Percentiles rank a stretch among this genome's conserved stretches.
These are phyloP conservation scores for Cephus pygmeus DNA, from an alignment of 2,888 invertebrate species.

Conservation along the genomic window DNA sequence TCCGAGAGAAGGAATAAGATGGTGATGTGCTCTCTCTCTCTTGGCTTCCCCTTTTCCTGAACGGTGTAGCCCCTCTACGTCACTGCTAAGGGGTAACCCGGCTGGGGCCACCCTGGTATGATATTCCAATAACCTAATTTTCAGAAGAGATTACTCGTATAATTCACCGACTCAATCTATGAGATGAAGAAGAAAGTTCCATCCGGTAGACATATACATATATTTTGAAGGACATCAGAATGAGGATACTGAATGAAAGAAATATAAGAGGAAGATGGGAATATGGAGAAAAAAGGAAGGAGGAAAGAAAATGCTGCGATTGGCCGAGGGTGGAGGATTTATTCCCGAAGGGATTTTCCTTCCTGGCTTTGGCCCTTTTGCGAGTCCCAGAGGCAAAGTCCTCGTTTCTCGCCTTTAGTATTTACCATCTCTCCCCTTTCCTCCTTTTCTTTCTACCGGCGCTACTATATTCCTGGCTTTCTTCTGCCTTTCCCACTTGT, in stretches of 20 bases:
- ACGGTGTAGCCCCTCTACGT: background rate
- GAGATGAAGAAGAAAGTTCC: background rate
- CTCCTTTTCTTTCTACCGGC: background rate
- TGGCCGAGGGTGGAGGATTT: slow-evolving; percentile 12
- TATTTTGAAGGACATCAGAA: background rate
- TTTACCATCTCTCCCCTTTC: background rate
- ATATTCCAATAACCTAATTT: slow-evolving; percentile 45
- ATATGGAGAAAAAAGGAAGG: slow-evolving; percentile 55
- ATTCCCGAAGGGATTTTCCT: background rate
- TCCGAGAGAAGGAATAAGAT: background rate
- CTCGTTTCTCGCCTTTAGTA: background rate
- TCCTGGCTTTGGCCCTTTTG: background rate
- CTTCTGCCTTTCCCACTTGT: background rate
- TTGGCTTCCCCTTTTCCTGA: background rate
- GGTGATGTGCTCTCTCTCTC: background rate
- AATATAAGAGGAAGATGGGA: slow-evolving; percentile 36
- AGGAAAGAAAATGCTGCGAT: slow-evolving; percentile 7
- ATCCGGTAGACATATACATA: background rate
- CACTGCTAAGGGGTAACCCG: slow-evolving; percentile 4
- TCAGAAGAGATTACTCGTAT: slow-evolving; percentile 45
- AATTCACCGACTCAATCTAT: slow-evolving; percentile 26
- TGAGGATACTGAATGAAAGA: background rate
- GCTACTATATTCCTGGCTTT: background rate
- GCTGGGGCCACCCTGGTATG: slow-evolving; percentile 17
- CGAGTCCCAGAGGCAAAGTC: background rate